phyloP scores from a whole-genome alignment of 2,113 vertebrate genomes.

The Catagonus wagneri region DNA sequence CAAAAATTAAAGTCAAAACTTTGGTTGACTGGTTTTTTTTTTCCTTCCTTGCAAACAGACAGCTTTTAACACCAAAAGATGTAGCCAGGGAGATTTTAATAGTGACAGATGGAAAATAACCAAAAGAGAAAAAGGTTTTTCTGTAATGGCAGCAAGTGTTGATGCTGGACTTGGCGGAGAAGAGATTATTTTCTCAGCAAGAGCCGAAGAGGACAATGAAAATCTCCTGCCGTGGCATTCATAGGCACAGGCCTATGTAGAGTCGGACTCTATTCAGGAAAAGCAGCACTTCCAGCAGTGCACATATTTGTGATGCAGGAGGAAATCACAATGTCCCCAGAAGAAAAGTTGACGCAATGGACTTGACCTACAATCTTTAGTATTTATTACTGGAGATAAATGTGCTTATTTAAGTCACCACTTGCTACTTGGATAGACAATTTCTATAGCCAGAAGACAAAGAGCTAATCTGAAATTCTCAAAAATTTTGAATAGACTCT shows the following conservation, averaged over 20 bases:
- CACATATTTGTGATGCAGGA: background rate
- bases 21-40: background rate
- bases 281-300: background rate
- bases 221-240: constrained; percentile 37
- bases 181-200: constrained; percentile 49
- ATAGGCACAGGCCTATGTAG: background rate
- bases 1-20: background rate
- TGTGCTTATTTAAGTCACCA: background rate
- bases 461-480: background rate
- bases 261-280: background rate
- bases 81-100: background rate
- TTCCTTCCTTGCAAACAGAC: background rate
- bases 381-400: background rate
- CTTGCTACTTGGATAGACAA: background rate
- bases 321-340: background rate
- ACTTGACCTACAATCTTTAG: background rate
- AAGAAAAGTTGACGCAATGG: background rate
- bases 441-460: background rate
- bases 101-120: background rate
- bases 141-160: background rate
- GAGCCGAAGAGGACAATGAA: constrained; percentile 16
- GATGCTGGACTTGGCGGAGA: background rate
- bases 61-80: constrained; percentile 17
- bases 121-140: background rate
- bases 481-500: background rate